Conservation (phyloP, 1,140 invertebrate species). For the Megalonaias nervosa region DNA sequence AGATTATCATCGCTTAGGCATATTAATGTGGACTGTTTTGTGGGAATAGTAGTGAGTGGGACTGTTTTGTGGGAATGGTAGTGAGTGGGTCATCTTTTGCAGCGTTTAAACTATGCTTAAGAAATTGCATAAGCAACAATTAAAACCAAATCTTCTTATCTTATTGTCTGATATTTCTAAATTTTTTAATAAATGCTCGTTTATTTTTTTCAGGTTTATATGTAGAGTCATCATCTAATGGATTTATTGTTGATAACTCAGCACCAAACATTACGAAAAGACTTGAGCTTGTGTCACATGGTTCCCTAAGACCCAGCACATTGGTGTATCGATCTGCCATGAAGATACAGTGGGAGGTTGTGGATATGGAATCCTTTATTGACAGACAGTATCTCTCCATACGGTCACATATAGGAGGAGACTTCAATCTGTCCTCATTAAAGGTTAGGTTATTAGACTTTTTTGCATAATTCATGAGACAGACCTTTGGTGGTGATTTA, state of each 20-base stretch:
- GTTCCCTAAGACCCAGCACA: neutral
- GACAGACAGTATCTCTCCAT: constrained; percentile 23
- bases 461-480: no score
- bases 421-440: constrained; percentile 20
- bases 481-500: no score
- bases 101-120: no score
- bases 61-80: no score
- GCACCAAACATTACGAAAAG: neutral
- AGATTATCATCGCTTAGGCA: no score
- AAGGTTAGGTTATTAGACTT: neutral
- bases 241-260: constrained; percentile 18
- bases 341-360: constrained; percentile 14
- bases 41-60: no score
- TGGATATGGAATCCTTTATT: constrained; percentile 16
- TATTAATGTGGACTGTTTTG: no score
- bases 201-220: constrained; percentile 6
- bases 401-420: constrained; percentile 24
- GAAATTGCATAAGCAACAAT: no score
- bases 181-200: no score
- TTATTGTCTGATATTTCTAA: no score
- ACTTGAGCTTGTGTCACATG: constrained; percentile 1
- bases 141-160: no score
- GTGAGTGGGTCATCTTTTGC: no score
- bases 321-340: constrained; percentile 6
- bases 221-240: constrained; percentile 20